A percentile compares a stretch with the other conserved stretches of the same genome.
These are phyloP conservation scores for Poecilia wingei DNA, from an alignment of 2,797 vertebrate species.

Conservation along the genomic window DNA sequence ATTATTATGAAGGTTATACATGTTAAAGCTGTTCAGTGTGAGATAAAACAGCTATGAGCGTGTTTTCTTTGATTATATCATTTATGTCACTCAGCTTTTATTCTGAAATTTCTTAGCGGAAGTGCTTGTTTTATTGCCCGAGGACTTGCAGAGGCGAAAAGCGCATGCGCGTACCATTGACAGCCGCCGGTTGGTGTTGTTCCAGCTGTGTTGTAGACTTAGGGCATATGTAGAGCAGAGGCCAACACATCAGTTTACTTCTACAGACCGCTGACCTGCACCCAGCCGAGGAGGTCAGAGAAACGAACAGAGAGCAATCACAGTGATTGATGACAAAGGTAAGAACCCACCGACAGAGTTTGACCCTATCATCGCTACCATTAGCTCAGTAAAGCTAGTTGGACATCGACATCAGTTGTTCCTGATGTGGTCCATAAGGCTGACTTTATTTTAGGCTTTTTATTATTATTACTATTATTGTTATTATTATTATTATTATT, in stretches of 20 bases:
- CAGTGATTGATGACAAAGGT: slow-evolving; percentile 52
- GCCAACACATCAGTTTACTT: neutral
- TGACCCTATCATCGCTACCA: slow-evolving; percentile 27
- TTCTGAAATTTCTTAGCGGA: slow-evolving; percentile 47
- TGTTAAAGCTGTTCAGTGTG: neutral
- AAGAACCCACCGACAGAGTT: slow-evolving; percentile 2
- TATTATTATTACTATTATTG: too few species aligned
- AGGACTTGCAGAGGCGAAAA: fast-evolving
- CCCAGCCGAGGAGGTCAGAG: neutral
- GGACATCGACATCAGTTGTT: neutral
- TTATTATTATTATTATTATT: too few species aligned
- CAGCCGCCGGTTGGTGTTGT: slow-evolving; percentile 20
- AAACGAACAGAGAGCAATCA: neutral
- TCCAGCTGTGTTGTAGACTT: slow-evolving; percentile 19
- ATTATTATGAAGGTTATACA: neutral
- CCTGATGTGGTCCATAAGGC: neutral
- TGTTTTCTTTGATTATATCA: neutral
- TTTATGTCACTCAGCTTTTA: slow-evolving; percentile 23
- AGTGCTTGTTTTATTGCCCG: neutral
- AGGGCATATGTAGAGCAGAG: neutral
- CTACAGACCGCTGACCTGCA: neutral
- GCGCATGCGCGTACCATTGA: slow-evolving; percentile 42
- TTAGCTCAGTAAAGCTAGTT: slow-evolving; percentile 28
- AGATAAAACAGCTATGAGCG: neutral
- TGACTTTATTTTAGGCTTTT: neutral